Conservation (phyloP, 2,113 vertebrate species). For the Cyphomyrus discorhynchus region DNA sequence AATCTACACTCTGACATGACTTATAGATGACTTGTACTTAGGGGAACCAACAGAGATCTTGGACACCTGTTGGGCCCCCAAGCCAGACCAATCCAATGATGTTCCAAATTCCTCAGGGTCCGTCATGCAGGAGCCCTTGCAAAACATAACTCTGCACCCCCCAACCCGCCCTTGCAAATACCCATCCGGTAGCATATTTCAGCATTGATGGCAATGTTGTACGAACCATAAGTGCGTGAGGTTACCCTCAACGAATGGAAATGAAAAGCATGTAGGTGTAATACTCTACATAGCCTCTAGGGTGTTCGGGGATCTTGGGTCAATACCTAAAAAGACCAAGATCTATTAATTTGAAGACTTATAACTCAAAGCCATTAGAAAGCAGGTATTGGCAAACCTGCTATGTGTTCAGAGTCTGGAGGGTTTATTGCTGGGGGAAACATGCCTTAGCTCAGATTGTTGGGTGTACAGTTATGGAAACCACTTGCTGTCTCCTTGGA, state of each 20-base stretch:
- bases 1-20: neutral
- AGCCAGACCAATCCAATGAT: neutral
- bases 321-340: neutral
- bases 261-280: neutral
- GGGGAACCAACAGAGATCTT: neutral
- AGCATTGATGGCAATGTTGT: neutral
- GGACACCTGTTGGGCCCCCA: neutral
- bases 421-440: neutral
- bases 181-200: neutral
- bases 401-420: neutral
- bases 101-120: neutral
- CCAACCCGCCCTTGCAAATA: neutral
- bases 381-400: neutral
- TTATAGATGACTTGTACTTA: neutral
- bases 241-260: neutral
- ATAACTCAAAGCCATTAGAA: neutral
- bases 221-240: neutral
- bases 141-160: neutral
- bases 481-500: neutral
- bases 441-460: neutral
- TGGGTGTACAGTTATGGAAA: conserved; percentile 6
- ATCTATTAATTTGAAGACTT: neutral
- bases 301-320: neutral
- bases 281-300: neutral
- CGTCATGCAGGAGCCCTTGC: neutral